Evolutionary conservation across 2,113 vertebrate genomes (phyloP).

Genomic region (Galbula dea): DNA sequence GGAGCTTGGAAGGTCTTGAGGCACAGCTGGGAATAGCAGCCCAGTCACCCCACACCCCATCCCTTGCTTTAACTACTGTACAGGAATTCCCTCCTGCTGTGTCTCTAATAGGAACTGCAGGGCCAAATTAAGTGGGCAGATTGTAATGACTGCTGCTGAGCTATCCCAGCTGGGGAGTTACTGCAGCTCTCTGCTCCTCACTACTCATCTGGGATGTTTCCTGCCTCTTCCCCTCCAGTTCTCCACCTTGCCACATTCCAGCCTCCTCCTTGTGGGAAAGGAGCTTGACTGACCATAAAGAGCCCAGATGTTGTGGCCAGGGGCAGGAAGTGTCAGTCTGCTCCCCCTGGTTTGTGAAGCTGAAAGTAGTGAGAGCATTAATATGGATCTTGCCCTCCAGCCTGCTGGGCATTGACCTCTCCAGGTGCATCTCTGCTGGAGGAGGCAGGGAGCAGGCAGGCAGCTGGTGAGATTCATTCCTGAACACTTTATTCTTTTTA

Average conservation of each 20-base stretch:
- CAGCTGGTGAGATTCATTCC: neutral
- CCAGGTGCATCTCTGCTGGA: neutral
- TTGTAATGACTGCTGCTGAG: neutral
- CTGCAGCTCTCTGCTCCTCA: neutral
- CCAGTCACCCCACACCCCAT: neutral
- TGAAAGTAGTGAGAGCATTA: neutral
- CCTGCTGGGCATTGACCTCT: neutral
- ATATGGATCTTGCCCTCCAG: neutral
- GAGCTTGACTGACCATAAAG: neutral
- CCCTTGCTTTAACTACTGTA: neutral
- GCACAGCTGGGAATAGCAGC: neutral
- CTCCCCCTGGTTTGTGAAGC: neutral
- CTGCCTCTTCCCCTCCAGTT: neutral
- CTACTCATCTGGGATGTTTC: conserved; percentile 12
- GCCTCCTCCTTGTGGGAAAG: neutral
- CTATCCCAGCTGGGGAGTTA: neutral
- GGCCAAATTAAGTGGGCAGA: conserved; percentile 17
- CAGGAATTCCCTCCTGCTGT: conserved; percentile 33
- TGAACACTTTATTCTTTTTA: too few species aligned
- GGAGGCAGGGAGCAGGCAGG: neutral
- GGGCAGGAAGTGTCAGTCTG: neutral
- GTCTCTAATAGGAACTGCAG: conserved; percentile 1
- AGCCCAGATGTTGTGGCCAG: conserved; percentile 39
- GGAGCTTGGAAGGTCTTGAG: neutral
- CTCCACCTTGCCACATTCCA: neutral